Evolutionary conservation across 2,797 vertebrate species (phyloP).

Genomic region (Channa striata): DNA sequence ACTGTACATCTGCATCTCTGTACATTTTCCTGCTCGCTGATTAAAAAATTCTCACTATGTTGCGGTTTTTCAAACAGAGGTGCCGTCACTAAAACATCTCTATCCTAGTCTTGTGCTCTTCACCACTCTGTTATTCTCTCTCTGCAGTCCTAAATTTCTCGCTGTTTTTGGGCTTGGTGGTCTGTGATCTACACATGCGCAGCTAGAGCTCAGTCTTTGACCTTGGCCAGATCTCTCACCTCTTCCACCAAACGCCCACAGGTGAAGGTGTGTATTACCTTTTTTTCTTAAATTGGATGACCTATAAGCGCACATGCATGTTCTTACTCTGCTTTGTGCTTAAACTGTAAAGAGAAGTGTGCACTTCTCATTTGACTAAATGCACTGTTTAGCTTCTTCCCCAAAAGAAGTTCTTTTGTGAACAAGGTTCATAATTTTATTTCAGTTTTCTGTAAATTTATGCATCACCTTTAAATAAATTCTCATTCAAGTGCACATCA

Average conservation of each 20-base stretch:
- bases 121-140: constrained; percentile 19
- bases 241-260: constrained; percentile 72
- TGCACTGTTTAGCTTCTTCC: neutral
- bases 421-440: neutral
- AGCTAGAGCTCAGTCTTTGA: constrained; percentile 72
- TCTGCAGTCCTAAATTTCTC: constrained; percentile 64
- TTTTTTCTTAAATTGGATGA: too few relatives aligned
- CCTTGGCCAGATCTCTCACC: constrained; percentile 74
- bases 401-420: neutral
- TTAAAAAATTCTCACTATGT: constrained; percentile 67
- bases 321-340: neutral
- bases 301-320: too few relatives aligned
- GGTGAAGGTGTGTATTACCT: constrained; percentile 75
- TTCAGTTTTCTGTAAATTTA: neutral
- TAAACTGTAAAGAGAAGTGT: neutral
- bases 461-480: neutral
- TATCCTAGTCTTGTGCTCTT: constrained; percentile 2
- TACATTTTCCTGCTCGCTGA: constrained; percentile 41
- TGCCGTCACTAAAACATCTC: constrained; percentile 37
- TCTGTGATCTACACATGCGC: constrained; percentile 73
- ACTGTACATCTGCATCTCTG: constrained; percentile 43
- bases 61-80: constrained; percentile 63
- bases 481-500: too few relatives aligned
- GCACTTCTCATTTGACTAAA: neutral
- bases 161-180: constrained; percentile 69